Conservation (phyloP, 2,888 invertebrate species). For the Phlogophora meticulosa region DNA sequence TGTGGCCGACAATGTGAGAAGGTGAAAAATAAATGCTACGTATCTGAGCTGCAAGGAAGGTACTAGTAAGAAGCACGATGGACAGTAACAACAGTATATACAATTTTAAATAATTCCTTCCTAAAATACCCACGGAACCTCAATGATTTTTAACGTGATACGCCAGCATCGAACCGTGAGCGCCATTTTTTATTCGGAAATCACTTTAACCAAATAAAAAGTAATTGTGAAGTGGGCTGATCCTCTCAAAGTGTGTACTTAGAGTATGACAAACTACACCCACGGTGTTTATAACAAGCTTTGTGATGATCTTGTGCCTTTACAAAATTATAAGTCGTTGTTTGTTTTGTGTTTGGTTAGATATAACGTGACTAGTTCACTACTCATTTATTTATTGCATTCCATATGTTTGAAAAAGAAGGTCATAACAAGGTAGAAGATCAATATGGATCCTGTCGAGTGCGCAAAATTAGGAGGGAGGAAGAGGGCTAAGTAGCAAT, state of each 20-base stretch:
- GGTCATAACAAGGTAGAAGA: no score
- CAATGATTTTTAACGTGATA: not conserved
- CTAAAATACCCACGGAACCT: constrained; percentile 40
- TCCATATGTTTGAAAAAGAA: no score
- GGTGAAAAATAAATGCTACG: no score
- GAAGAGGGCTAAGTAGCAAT: no score
- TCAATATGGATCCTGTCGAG: no score
- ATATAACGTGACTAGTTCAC: not conserved
- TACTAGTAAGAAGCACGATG: no score
- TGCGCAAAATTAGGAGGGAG: no score
- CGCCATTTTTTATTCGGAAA: constrained; percentile 44
- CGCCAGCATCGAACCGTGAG: not conserved
- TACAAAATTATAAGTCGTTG: not conserved
- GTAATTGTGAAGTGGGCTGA: constrained; percentile 52
- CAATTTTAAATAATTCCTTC: no score
- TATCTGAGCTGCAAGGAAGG: no score
- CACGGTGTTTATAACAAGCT: constrained; percentile 32
- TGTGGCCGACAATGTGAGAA: no score
- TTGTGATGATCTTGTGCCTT: not conserved
- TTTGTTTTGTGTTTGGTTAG: not conserved
- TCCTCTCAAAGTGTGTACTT: constrained; percentile 48
- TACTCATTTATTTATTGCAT: no score
- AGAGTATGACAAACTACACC: constrained; percentile 50
- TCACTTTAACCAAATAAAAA: constrained; percentile 56
- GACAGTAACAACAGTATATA: no score